Base-by-base conservation (phyloP, 2,113 vertebrate genomes). In the Monopterus albus region DNA sequence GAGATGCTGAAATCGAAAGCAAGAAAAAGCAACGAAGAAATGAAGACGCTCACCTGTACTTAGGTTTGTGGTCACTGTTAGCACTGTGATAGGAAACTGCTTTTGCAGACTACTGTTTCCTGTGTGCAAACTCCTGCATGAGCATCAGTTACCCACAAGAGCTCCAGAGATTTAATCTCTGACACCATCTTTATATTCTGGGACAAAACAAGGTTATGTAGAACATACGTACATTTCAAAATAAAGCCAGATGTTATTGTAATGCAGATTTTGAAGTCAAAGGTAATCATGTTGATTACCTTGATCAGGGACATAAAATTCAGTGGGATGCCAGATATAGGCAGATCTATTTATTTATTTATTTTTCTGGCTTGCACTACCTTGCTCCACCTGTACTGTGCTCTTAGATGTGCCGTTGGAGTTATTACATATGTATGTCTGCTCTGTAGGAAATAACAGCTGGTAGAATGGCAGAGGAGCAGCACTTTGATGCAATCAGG, bases 331-430 rank as follows among this genome's bases (percentile, higher is more conserved):
- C n/a, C 38, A 38, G 35, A 42, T 18, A 49, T n/a, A n/a, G n/a
- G n/a, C n/a, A 1, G 12, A n/a, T n/a, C n/a, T n/a, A n/a, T n/a
- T 11, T 33, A 13, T 33, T 57, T 23, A 17, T 25, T 25, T 23
- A 1, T 31, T 25, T 21, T 14, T 53, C 7, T 47, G 23, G 13
- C 21, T 35, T 51, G 7, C 11, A 10, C 85, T 66, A 92, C 91
- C 88, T 89, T 92, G 36, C 52, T 87, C 92, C 92, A 93, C 5
- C 9, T 81, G 75, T 87, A 89, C 3, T 39, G 1, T 17, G 76
- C 57, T 7, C 61, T 0, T 26, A 17, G 51, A 72, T 47, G 59
- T 26, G 7, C 23, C 47, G 4, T 57, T 50, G 42, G 13, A 55
- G 6, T 72, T 35, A 62, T 53, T 17, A 46, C 43, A 53, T 60